Base-by-base conservation (phyloP, 2,113 vertebrate species). In the Catagonus wagneri region DNA sequence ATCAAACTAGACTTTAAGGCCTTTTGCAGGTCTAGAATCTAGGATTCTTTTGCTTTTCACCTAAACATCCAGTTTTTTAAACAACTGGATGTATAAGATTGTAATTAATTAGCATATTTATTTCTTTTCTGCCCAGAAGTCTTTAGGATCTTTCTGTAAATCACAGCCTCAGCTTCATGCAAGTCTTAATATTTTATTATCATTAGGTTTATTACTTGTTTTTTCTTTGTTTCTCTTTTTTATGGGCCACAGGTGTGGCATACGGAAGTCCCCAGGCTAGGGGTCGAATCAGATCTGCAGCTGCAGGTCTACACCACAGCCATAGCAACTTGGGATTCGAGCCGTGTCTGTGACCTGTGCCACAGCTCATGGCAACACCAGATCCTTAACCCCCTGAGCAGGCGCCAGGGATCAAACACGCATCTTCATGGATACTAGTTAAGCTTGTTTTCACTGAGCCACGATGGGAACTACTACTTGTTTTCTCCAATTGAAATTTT, bases 111-210 rank as follows among this genome's bases (percentile, higher is more conserved):
- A 87, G 66, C 61, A 68, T 32, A 44, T 50, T 56, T 69, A 8
- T 76, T 34, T 65, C 39, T 72, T 83, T 78, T 72, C 78, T 93
- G 72, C 36, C 56, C 39, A 61, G 50, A 68, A 74, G n/a, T 11
- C 69, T 93, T 84, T 68, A 81, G 17, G 6, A 36, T 81, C 66
- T 92, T 96, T 76, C 65, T 75, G 36, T 74, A 80, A 88, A 44
- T 94, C 58, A 90, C 25, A 90, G 11, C 29, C 50, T 68, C 83
- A 92, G 20, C 7, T 65, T 69, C 87, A 50, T 84, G 17, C 34
- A 88, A 61, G 15, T 17, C 56, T 90, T 65, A 56, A 7, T 34
- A 19, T 83, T 65, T 78, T 25, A 66, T 65, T 65, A 63, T 71
- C 54, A 36, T 65, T 79, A n/a, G 15, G 20, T 32, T 91, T 88